These are phyloP conservation scores for Papilio dardanus DNA, from an alignment of 1,140 invertebrate species.

Conservation along the genomic window DNA sequence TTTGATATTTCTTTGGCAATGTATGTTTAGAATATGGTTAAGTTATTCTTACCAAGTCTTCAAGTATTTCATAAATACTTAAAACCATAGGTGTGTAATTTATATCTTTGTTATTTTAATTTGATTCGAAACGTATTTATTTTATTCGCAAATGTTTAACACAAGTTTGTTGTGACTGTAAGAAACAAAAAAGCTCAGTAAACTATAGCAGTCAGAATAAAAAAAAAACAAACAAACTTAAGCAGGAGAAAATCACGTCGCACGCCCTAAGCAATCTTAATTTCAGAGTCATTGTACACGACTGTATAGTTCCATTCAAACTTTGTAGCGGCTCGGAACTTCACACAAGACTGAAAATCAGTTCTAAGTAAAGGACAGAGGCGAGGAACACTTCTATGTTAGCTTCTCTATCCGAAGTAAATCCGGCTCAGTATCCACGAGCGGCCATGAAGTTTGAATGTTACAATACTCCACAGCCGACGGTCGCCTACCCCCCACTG, in stretches of 20 bases:
- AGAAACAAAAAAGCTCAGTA: background rate
- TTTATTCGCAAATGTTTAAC: background rate
- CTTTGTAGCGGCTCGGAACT: background rate
- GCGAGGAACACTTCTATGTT: background rate
- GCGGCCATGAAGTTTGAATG: background rate
- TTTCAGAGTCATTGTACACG: conserved; percentile 34
- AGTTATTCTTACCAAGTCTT: background rate
- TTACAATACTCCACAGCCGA: background rate
- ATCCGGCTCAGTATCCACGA: background rate
- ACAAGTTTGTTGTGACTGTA: background rate
- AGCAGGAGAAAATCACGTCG: conserved; percentile 30
- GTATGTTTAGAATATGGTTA: background rate
- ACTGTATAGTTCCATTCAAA: conserved; percentile 6
- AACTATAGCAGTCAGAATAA: background rate
- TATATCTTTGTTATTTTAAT: too few relatives aligned
- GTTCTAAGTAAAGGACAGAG: background rate
- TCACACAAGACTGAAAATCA: background rate
- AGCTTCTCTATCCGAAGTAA: background rate
- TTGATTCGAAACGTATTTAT: too few relatives aligned
- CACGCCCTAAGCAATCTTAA: conserved; percentile 32
- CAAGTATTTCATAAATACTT: too few relatives aligned
- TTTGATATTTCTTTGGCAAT: background rate
- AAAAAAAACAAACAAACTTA: conserved; percentile 32
- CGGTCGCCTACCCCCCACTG: conserved; percentile 16
- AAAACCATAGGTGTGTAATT: too few relatives aligned